These are phyloP conservation scores for Epizoanthus ramosus DNA, from an alignment of 92 coral and sea anemone genomes.

Conservation along the genomic window DNA sequence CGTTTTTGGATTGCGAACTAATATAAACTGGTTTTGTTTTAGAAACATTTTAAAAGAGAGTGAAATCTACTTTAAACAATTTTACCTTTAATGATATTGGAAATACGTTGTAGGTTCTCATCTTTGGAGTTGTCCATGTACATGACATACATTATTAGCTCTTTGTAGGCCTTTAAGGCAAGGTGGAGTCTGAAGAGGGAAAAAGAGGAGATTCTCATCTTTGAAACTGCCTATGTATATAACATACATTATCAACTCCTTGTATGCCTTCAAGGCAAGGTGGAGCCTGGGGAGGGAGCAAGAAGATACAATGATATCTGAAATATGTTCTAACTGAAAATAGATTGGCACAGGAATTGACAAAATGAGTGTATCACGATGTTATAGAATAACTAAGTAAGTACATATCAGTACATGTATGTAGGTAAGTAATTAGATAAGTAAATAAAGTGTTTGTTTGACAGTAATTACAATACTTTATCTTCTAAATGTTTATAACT, in stretches of 20 bases:
- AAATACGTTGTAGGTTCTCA: slow-evolving; percentile 66
- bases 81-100: slow-evolving; percentile 94
- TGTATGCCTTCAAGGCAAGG: slow-evolving; percentile 93
- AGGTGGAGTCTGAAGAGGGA: slow-evolving; percentile 77
- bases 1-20: not conserved
- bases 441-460: no score
- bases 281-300: slow-evolving; percentile 66
- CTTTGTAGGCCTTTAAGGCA: slow-evolving; percentile 94
- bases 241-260: slow-evolving; percentile 85
- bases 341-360: not conserved
- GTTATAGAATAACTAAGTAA: no score
- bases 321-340: not conserved
- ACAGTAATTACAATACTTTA: no score
- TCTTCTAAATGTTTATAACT: no score
- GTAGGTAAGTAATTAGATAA: no score
- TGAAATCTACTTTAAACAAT: not conserved
- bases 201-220: slow-evolving; percentile 46
- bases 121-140: slow-evolving; percentile 74
- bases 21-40: not conserved
- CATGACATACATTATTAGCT: slow-evolving; percentile 79
- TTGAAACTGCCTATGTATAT: slow-evolving; percentile 71
- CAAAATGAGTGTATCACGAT: not conserved
- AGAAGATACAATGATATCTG: not conserved
- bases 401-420: no score
- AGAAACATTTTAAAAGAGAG: not conserved